phyloP scores from a whole-genome alignment of 2,888 invertebrate species.

The Sarcophaga subvicina region DNA sequence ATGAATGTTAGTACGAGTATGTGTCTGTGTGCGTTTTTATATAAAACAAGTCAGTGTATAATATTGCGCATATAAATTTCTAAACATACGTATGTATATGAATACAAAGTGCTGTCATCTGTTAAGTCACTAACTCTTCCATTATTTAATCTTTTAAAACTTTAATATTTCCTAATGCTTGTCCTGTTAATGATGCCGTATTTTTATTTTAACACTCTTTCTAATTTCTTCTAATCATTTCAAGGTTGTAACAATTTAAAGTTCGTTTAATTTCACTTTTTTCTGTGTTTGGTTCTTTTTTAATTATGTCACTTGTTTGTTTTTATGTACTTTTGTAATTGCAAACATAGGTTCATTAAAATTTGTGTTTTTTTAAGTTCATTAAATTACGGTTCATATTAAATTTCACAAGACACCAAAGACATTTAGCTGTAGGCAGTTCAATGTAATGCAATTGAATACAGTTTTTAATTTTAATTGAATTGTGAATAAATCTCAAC shows the following conservation, averaged over 20 bases:
- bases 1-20: background rate
- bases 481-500: background rate
- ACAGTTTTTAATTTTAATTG: slow-evolving; percentile 42
- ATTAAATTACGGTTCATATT: slow-evolving; percentile 17
- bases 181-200: background rate
- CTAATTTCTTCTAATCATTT: slow-evolving; percentile 13
- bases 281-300: background rate
- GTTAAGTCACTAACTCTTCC: background rate
- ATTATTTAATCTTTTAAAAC: slow-evolving; percentile 9
- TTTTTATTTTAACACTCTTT: background rate
- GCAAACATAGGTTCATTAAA: slow-evolving; percentile 22
- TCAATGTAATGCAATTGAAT: background rate
- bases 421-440: background rate
- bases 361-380: slow-evolving; percentile 11
- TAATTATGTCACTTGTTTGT: background rate
- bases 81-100: background rate
- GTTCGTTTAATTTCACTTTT: background rate
- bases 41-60: too few relatives aligned
- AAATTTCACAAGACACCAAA: background rate
- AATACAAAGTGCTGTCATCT: background rate
- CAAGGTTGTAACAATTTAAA: background rate
- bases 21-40: background rate
- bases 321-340: background rate
- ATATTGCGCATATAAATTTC: too few relatives aligned
- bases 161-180: slow-evolving; percentile 40